Evolutionary conservation across 2,113 vertebrate genomes (phyloP).

Genomic region (Mormyrus lacerda): DNA sequence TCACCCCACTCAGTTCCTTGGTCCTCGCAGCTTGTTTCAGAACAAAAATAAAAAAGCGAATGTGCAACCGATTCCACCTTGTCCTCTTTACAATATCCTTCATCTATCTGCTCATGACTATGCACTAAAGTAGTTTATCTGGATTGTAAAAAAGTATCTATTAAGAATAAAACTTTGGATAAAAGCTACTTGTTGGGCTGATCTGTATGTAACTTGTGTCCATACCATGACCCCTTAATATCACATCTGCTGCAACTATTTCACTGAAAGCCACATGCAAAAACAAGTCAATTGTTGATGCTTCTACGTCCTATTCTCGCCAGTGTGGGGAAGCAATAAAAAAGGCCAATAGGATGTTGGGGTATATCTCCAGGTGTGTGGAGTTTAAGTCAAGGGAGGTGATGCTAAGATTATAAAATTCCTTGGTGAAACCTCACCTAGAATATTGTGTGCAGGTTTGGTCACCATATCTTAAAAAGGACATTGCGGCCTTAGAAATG

Average conservation of each 20-base stretch:
- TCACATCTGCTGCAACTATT: not conserved
- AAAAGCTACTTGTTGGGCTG: constrained; percentile 21
- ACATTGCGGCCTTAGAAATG: too few species aligned
- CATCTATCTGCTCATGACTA: constrained; percentile 53
- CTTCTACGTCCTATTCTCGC: too few species aligned
- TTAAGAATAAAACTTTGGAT: constrained; percentile 54
- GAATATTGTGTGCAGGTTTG: too few species aligned
- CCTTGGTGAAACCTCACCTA: too few species aligned
- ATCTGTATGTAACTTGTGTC: not conserved
- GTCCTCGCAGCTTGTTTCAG: constrained; percentile 3
- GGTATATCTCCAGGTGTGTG: too few species aligned
- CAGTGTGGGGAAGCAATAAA: too few species aligned
- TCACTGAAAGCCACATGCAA: not conserved
- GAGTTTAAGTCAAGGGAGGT: too few species aligned
- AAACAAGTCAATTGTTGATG: not conserved
- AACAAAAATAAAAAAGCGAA: constrained; percentile 32
- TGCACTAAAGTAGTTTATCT: constrained; percentile 55
- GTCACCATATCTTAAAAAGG: too few species aligned
- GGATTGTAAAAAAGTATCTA: constrained; percentile 43
- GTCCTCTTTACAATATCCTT: constrained; percentile 45
- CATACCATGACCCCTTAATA: not conserved
- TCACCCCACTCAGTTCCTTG: constrained; percentile 11
- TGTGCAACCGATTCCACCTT: constrained; percentile 38
- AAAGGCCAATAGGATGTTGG: too few species aligned
- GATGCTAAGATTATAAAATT: too few species aligned